Evolutionary conservation across 2,113 vertebrate genomes (phyloP).

Genomic region (Sturnira hondurensis): DNA sequence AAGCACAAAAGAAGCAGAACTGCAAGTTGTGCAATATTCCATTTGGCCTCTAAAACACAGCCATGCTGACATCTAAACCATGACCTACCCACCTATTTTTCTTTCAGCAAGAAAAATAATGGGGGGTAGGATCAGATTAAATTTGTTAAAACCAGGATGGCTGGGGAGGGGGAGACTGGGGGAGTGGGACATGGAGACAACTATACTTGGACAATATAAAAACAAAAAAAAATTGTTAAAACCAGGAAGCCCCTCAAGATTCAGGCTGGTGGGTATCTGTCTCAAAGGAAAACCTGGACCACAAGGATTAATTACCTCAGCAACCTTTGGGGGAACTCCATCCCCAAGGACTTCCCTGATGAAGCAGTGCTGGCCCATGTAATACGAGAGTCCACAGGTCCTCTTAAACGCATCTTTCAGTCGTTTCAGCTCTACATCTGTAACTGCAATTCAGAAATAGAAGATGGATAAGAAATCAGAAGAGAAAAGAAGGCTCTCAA

Average conservation of each 20-base stretch:
- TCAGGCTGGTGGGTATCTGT: background rate
- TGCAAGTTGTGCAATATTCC: background rate
- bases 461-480: slow-evolving; percentile 16
- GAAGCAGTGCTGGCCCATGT: slow-evolving; percentile 99
- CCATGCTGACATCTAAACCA: background rate
- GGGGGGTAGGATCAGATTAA: background rate
- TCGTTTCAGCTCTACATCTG: slow-evolving; percentile 95
- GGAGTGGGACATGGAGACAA: too few relatives aligned
- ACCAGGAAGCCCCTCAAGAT: background rate
- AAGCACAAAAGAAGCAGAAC: slow-evolving; percentile 16
- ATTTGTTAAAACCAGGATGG: background rate
- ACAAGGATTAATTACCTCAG: slow-evolving; percentile 91
- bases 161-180: too few relatives aligned
- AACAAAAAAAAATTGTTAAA: background rate
- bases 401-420: slow-evolving; percentile 99
- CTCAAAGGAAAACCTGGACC: slow-evolving; percentile 1
- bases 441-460: slow-evolving; percentile 84
- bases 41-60: background rate
- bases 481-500: background rate
- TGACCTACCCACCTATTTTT: background rate
- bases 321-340: slow-evolving; percentile 96
- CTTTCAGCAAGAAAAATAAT: slow-evolving; percentile 6
- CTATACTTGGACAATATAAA: too few relatives aligned
- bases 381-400: slow-evolving; percentile 95
- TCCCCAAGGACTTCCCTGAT: slow-evolving; percentile 97